Evolutionary conservation across 2,113 vertebrate genomes (phyloP), one percentile per base, ranked within the genome.

Genomic region (Neogale vison): DNA sequence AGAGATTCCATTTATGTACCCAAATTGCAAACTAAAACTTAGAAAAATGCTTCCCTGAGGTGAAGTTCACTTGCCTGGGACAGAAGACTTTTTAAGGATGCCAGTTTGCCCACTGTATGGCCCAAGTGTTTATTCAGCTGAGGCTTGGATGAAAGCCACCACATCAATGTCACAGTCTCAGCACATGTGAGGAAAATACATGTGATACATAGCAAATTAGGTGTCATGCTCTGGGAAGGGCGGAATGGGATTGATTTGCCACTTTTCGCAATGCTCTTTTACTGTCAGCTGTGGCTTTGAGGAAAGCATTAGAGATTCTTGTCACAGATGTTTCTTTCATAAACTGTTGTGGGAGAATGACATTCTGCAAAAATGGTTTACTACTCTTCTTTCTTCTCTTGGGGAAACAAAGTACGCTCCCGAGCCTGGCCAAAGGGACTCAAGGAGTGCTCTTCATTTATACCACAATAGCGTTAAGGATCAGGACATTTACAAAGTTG

Each of bases 181-280:
- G 98, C 98, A 98, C 99, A 99, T 99, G 99, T 94, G 99, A 99
- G 98, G 99, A 98, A 99, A 99, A 98, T 99, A 98, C 99, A 98
- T 99, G 99, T 98, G 99, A 99, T 99, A 99, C 99, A 99, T 98
- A 99, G 99, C 99, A 99, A 99, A 99, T 99, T 98, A 99, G 99
- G 99, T 98, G 98, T 98, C 98, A 98, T 98, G 97, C 98, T 99
- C 98, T 98, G 98, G 99, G 98, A 95, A 96, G 97, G 98, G 90
- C 15, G 93, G 99, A 99, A 98, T 98, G 98, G 99, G 98, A 98
- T 98, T 98, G 98, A 98, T 99, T 98, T 98, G 98, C 98, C 97
- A 98, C 98, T 98, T 98, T 98, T 98, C 99, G 99, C 98, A 99
- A 98, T 98, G 98, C 98, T 98, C 97, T 98, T 98, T 99, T 98